Evolutionary conservation across 2,797 vertebrate species (phyloP), one percentile per base, ranked within the genome.

Genomic region (Yasuhikotakia modesta): DNA sequence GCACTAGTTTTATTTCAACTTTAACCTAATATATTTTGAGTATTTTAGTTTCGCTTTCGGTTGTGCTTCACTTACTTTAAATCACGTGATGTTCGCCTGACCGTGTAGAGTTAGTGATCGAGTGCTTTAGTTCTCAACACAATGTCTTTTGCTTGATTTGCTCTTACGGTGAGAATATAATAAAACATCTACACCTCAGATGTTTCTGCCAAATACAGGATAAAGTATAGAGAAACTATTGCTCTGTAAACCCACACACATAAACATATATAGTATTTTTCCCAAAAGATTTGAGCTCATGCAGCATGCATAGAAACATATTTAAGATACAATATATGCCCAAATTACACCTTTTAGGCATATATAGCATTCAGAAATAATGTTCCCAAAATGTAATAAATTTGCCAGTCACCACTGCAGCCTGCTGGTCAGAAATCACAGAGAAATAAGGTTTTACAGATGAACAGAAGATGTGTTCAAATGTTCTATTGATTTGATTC

Each of bases 61-160:
- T 83, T 82, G n/a, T 27, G 35, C 4, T 1, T 0, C 13, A 14
- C 17, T 86, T 87, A 82, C 79, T 65, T 53, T 83, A 87, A 87
- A 84, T 84, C 85, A 87, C 71, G 81, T 87, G 85, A 82, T 75
- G n/a, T 71, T 58, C 27, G 32, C 14, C 63, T 19, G 14, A 6
- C 32, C 8, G 5, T 1, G 8, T 43, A 43, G 8, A 43, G 39
- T 43, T 43, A 43, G 11, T 21, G n/a, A 65, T 78, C 64, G 66
- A 30, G 4, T 35, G 11, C 21, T 0, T 27, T 6, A 57, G n/a
- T 0, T 22, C 16, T 27, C n/a, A n/a, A n/a, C n/a, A n/a, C n/a
- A n/a, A n/a, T n/a, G n/a, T n/a, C n/a, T 39, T 39, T 13, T 30
- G 4, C 14, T 57, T 55, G 39, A 2, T 13, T 43, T 16, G 39